These are phyloP conservation scores for Distichodus sexfasciatus DNA, from an alignment of 2,797 vertebrate genomes.

Conservation along the genomic window DNA sequence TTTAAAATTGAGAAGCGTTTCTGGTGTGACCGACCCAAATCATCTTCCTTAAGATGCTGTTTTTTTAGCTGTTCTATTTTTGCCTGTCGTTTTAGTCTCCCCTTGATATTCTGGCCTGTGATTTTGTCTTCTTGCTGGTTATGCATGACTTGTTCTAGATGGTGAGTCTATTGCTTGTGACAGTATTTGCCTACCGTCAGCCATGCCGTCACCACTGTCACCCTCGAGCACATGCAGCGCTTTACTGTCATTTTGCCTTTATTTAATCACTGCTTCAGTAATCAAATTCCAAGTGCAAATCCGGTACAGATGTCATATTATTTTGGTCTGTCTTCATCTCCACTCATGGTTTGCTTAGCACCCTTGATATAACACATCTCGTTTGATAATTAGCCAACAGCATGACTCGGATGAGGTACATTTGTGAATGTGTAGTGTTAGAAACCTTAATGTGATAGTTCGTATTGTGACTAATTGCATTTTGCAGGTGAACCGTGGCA, in stretches of 20 bases:
- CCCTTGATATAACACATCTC: no score
- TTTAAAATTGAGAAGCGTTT: background rate
- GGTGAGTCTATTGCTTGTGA: conserved; percentile 21
- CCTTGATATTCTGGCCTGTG: background rate
- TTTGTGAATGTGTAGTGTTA: background rate
- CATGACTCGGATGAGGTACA: background rate
- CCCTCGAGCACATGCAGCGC: background rate
- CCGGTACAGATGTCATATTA: no score
- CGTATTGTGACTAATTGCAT: background rate
- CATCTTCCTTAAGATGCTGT: background rate
- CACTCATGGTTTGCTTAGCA: no score
- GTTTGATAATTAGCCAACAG: background rate
- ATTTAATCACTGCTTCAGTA: background rate
- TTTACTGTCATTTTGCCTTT: background rate
- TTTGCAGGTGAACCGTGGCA: conserved; percentile 27
- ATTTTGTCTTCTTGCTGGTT: background rate
- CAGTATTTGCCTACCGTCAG: background rate
- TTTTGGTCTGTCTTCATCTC: no score
- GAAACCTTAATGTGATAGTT: background rate
- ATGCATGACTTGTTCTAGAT: conserved; percentile 6
- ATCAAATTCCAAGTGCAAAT: no score
- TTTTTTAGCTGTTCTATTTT: background rate
- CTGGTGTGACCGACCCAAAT: background rate
- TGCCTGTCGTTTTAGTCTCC: no score
- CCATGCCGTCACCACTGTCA: background rate